Evolutionary conservation across 2,113 vertebrate genomes (phyloP).

Genomic region (Chaenocephalus aceratus): DNA sequence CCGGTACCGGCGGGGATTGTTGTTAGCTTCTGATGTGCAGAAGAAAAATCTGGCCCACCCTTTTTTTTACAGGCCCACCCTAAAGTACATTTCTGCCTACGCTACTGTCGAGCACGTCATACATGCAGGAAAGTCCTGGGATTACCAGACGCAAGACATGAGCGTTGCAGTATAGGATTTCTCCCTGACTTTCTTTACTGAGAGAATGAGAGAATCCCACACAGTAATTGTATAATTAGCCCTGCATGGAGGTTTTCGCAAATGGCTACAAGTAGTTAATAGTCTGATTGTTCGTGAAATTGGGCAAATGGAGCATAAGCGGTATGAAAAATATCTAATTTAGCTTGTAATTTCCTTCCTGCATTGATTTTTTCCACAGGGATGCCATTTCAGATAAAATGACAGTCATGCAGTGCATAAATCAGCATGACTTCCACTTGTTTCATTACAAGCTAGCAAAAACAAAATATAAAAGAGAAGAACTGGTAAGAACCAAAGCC

Average conservation of each 20-base stretch:
- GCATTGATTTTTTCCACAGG: slow-evolving; percentile 58
- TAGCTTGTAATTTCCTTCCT: slow-evolving; percentile 61
- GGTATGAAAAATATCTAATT: slow-evolving; percentile 65
- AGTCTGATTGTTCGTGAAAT: slow-evolving; percentile 68
- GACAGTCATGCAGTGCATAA: slow-evolving; percentile 18
- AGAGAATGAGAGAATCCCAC: slow-evolving; percentile 42
- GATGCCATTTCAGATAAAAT: slow-evolving; percentile 53
- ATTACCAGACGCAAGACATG: slow-evolving; percentile 33
- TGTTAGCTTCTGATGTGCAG: too few relatives aligned
- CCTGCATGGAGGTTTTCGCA: slow-evolving; percentile 53
- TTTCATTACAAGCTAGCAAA: slow-evolving; percentile 42
- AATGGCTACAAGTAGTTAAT: slow-evolving; percentile 60
- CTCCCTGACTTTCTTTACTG: slow-evolving; percentile 23
- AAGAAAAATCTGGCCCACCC: too few relatives aligned
- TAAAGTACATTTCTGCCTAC: too few relatives aligned
- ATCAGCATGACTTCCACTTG: slow-evolving; percentile 40
- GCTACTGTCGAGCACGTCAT: slow-evolving; percentile 1
- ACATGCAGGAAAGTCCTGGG: slow-evolving; percentile 33
- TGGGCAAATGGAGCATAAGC: slow-evolving; percentile 67
- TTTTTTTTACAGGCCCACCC: too few relatives aligned
- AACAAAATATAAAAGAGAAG: slow-evolving; percentile 18
- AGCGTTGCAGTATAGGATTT: slow-evolving; percentile 32
- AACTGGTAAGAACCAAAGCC: slow-evolving; percentile 8
- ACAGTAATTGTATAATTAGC: slow-evolving; percentile 67
- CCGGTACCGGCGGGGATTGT: too few relatives aligned